Evolutionary conservation across 2,113 vertebrate genomes (phyloP), one percentile per base, ranked within the genome.

Genomic region (Leucopsar rothschildi): DNA sequence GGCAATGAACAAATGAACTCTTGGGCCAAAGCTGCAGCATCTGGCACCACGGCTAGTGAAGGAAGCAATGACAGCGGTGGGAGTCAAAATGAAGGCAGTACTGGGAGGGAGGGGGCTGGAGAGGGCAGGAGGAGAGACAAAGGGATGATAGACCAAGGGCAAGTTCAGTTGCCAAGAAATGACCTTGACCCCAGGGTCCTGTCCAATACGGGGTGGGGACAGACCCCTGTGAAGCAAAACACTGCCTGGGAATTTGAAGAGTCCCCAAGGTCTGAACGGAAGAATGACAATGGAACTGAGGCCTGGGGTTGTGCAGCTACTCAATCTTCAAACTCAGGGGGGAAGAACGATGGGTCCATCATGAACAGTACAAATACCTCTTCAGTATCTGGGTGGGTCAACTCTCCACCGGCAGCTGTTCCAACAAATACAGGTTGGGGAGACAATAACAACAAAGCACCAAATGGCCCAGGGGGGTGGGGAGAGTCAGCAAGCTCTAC

Each of bases 211-310:
- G 99, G 99, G 53, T 99, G 99, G 99, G 99, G 99, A 93, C 99
- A 99, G 98, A 99, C 99, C 88, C 99, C 99, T 52, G 99, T 99
- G 64, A 98, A 98, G 94, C 99, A 99, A 96, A 99, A 99, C 98
- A 99, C 99, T 95, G 98, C 98, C 93, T 99, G 99, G 99, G 99
- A 99, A 98, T 99, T 99, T 98, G 99, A 99, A 97, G 99, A 99
- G 97, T 98, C 98, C 95, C 98, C 97, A 69, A 96, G 98, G 93
- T 97, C 98, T 47, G 98, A 99, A 91, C 96, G 97, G 37, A 99
- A 99, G 95, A 98, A 97, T 95, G 98, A 98, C 93, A 98, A 98
- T 92, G 98, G 98, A 96, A 98, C 98, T 44, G 99, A 99, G 96
- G 98, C 98, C 96, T 98, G 99, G 98, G 98, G 98, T 73, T 98